phyloP scores from a whole-genome alignment of 1,140 invertebrate species.

The Bombus confusus region DNA sequence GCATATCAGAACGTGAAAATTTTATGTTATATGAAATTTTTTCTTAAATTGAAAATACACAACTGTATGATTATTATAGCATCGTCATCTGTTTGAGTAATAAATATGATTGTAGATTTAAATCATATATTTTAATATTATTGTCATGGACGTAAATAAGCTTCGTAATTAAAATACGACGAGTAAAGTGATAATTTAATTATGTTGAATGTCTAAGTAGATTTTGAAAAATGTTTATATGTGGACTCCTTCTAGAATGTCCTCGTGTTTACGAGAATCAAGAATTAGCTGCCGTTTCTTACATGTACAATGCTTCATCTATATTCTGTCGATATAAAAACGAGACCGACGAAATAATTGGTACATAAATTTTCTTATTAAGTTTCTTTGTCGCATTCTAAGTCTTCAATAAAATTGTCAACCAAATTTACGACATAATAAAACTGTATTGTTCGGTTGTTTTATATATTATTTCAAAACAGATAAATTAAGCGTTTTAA shows the following conservation, averaged over 20 bases:
- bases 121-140: too few relatives aligned
- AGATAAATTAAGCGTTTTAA: not conserved
- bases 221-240: not conserved
- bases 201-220: not conserved
- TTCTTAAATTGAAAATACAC: too few relatives aligned
- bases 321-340: not conserved
- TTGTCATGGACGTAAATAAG: not conserved
- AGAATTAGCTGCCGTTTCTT: not conserved
- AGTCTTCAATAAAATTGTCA: too few relatives aligned
- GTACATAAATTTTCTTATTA: conserved; percentile 6
- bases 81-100: too few relatives aligned
- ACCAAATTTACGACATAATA: conserved; percentile 18
- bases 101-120: too few relatives aligned
- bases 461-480: not conserved
- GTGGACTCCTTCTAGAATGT: not conserved
- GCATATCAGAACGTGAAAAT: too few relatives aligned
- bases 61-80: too few relatives aligned
- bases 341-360: not conserved
- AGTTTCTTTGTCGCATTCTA: not conserved
- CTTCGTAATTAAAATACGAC: not conserved
- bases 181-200: not conserved
- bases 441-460: not conserved
- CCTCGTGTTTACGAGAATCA: not conserved
- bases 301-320: too few relatives aligned
- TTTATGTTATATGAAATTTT: too few relatives aligned